Percentiles rank a stretch among this genome's conserved stretches.
Conservation (phyloP, 2,113 vertebrate species). For the Thalassoma bifasciatum region DNA sequence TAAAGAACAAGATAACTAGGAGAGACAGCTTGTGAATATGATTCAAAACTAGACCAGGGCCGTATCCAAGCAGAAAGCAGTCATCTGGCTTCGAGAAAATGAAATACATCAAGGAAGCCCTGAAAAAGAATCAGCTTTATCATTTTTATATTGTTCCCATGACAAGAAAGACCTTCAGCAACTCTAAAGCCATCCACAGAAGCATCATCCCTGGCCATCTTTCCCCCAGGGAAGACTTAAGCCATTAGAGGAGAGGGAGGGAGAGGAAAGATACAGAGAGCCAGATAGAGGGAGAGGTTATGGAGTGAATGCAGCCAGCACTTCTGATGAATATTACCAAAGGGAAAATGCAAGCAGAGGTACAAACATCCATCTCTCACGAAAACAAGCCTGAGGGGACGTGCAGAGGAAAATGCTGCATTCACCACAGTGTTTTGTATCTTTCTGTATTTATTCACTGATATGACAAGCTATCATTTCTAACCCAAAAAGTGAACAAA, state of each 20-base stretch:
- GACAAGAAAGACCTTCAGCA: constrained; percentile 80
- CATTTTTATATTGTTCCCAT: constrained; percentile 80
- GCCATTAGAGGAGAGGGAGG: constrained; percentile 69
- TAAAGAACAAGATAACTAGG: constrained; percentile 61
- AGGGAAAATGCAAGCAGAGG: constrained; percentile 63
- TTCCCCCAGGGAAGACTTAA: constrained; percentile 74
- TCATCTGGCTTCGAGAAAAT: constrained; percentile 69
- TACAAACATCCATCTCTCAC: constrained; percentile 68
- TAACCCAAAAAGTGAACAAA: constrained; percentile 23
- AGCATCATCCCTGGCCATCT: constrained; percentile 72
- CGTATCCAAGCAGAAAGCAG: constrained; percentile 52
- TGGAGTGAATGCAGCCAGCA: constrained; percentile 67
- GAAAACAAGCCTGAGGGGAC: constrained; percentile 58
- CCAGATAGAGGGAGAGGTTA: constrained; percentile 67
- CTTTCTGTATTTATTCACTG: constrained; percentile 45
- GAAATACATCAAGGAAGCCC: constrained; percentile 72
- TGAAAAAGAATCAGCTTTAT: constrained; percentile 68
- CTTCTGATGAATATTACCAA: constrained; percentile 73
- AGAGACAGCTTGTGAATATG: constrained; percentile 55
- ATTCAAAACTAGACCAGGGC: constrained; percentile 57
- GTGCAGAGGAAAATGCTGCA: constrained; percentile 43
- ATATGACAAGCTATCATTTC: constrained; percentile 43
- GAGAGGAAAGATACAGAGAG: constrained; percentile 50
- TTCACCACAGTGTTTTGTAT: constrained; percentile 27
- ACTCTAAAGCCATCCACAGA: constrained; percentile 74